Evolutionary conservation across 2,113 vertebrate species (phyloP).

Genomic region (Nematolebias whitei): DNA sequence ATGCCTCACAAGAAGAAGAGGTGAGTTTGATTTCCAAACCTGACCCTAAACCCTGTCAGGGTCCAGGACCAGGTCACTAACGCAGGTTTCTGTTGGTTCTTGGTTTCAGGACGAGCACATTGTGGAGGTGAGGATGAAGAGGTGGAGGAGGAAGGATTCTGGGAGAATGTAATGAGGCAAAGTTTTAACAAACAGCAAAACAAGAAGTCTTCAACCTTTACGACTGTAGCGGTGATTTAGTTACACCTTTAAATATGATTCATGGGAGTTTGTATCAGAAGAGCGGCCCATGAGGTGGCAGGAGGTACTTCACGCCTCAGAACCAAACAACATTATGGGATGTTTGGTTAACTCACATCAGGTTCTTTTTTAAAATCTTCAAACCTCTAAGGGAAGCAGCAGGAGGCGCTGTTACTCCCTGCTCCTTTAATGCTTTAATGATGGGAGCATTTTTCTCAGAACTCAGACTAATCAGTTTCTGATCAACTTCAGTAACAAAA

Average conservation of each 20-base stretch:
- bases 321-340: background rate
- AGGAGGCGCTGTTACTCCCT: too few relatives aligned
- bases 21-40: background rate
- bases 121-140: conserved; percentile 86
- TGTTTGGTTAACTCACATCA: background rate
- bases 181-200: background rate
- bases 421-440: too few relatives aligned
- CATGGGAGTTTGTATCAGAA: too few relatives aligned
- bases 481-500: too few relatives aligned
- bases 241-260: too few relatives aligned
- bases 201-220: too few relatives aligned
- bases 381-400: too few relatives aligned
- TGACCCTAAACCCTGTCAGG: background rate
- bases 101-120: conserved; percentile 89
- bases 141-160: background rate
- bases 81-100: conserved; percentile 40
- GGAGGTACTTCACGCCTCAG: background rate
- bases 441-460: too few relatives aligned
- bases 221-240: too few relatives aligned
- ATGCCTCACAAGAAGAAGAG: conserved; percentile 90
- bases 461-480: too few relatives aligned
- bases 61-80: background rate
- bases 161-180: background rate
- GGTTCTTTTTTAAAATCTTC: too few relatives aligned
- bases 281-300: too few relatives aligned